Evolutionary conservation across 2,888 invertebrate genomes (phyloP).

Genomic region (Dromius quadrimaculatus): DNA sequence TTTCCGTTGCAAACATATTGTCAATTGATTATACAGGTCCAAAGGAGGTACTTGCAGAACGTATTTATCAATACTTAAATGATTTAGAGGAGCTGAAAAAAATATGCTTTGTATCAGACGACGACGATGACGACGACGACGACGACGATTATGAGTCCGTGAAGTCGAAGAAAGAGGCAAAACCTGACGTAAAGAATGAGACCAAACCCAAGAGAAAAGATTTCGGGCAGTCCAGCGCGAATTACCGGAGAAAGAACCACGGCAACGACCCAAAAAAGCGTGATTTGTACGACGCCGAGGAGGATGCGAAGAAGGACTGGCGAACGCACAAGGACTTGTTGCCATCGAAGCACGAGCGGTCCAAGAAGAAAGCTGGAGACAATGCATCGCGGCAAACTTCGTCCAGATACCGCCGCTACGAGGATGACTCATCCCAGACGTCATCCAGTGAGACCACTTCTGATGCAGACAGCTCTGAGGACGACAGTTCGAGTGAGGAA

Average conservation of each 20-base stretch:
- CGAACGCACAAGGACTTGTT: too few relatives aligned
- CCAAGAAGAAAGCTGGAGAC: constrained; percentile 1
- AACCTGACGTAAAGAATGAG: too few relatives aligned
- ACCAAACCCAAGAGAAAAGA: too few relatives aligned
- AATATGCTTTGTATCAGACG: neutral
- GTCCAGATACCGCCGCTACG: neutral
- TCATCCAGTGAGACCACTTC: too few relatives aligned
- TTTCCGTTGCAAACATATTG: constrained; percentile 9
- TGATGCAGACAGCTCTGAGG: neutral
- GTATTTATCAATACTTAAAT: constrained; percentile 5
- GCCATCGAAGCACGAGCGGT: neutral
- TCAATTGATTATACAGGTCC: constrained; percentile 9
- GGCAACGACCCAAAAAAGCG: too few relatives aligned
- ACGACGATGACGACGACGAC: too few relatives aligned
- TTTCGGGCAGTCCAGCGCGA: too few relatives aligned
- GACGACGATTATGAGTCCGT: neutral
- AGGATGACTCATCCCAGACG: too few relatives aligned
- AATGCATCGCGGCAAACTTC: neutral
- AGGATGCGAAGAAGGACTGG: too few relatives aligned
- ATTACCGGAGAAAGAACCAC: too few relatives aligned
- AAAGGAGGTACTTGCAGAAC: constrained; percentile 1
- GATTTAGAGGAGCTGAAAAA: constrained; percentile 1
- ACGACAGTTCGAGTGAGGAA: constrained; percentile 7
- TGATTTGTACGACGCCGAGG: too few relatives aligned
- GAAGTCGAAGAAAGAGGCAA: neutral